These are phyloP conservation scores for Otus scops DNA, from an alignment of 2,797 vertebrate genomes.

Conservation along the genomic window DNA sequence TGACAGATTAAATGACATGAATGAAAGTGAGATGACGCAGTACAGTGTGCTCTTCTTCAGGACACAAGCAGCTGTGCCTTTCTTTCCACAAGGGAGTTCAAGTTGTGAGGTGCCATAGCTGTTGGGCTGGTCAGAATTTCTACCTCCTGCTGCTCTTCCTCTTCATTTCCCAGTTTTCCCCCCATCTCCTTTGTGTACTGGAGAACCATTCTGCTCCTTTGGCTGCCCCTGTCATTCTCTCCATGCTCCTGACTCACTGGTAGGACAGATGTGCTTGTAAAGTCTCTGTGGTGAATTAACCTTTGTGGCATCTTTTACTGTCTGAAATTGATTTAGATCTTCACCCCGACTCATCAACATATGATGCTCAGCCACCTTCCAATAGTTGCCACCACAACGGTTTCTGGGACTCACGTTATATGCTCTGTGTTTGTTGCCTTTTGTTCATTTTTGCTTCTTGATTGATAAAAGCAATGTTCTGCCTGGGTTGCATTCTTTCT, in stretches of 20 bases:
- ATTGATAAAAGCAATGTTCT: neutral
- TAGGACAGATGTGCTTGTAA: neutral
- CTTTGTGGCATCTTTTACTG: neutral
- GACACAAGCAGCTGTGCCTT: accelerated
- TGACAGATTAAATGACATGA: neutral
- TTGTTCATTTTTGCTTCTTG: neutral
- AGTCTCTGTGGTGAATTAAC: neutral
- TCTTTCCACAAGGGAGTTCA: neutral
- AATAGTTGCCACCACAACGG: neutral
- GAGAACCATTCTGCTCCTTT: neutral
- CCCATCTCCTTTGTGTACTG: neutral
- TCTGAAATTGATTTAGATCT: neutral
- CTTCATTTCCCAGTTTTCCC: neutral
- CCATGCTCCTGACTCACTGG: neutral
- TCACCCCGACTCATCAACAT: neutral
- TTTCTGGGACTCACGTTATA: neutral
- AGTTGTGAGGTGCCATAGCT: neutral
- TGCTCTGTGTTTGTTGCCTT: neutral
- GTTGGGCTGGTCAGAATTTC: neutral
- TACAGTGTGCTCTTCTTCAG: neutral
- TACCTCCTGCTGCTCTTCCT: neutral
- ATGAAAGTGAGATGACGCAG: neutral
- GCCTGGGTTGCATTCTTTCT: neutral
- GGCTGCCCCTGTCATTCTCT: neutral
- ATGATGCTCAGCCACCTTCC: neutral